A percentile compares a stretch with the other conserved stretches of the same genome.
Conservation (phyloP, 2,797 vertebrate species). For the Sebastiscus albofasciatus region DNA sequence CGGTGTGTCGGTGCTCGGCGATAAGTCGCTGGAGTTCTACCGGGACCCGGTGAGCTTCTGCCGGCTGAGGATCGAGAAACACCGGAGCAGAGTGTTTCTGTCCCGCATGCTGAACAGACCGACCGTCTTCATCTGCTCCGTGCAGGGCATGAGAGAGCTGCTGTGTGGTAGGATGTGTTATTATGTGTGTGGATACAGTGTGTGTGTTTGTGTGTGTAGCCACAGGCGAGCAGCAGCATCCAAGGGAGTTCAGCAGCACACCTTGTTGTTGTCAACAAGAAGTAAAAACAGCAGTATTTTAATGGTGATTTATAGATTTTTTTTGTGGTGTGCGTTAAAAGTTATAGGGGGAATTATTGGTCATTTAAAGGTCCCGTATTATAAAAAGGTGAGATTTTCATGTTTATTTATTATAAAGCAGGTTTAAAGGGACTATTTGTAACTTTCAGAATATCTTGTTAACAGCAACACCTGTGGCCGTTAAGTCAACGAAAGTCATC, state of each 20-base stretch:
- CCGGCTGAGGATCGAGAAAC: conserved; percentile 62
- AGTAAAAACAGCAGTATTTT: neutral
- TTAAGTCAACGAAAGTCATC: too few species aligned
- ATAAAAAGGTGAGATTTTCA: too few species aligned
- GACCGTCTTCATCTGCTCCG: conserved; percentile 73
- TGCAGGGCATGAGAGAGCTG: conserved; percentile 58
- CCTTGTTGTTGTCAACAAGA: neutral
- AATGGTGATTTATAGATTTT: neutral
- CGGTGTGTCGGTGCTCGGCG: conserved; percentile 72
- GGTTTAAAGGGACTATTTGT: too few species aligned
- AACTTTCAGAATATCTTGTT: too few species aligned
- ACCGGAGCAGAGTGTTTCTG: conserved; percentile 69
- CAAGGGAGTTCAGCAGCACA: too few species aligned
- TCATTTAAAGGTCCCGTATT: neutral
- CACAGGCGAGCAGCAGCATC: neutral
- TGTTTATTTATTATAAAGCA: too few species aligned
- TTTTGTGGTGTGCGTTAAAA: too few species aligned
- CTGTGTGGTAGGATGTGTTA: conserved; percentile 41
- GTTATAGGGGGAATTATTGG: neutral
- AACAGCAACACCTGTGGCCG: too few species aligned
- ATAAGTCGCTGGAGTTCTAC: conserved; percentile 79
- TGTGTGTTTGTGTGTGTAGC: neutral
- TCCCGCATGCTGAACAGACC: conserved; percentile 74
- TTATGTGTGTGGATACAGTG: neutral
- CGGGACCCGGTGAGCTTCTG: conserved; percentile 76